Conservation (phyloP, 2,888 invertebrate genomes). For the Drosophila pseudotakahashii region DNA sequence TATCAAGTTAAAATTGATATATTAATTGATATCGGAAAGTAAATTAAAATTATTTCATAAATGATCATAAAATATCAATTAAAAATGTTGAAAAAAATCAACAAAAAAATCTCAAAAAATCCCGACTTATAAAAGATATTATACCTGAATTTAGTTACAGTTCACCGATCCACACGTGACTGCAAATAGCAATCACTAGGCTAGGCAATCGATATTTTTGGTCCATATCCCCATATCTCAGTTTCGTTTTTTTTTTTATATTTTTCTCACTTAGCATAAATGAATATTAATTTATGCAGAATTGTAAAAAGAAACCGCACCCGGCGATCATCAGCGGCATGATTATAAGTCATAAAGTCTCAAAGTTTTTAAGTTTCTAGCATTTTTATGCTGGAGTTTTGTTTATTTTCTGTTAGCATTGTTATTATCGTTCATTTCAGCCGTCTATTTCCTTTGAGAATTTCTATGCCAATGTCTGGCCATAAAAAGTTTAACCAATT, state of each 20-base stretch:
- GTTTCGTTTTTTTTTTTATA: neutral
- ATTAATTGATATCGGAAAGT: too few species aligned
- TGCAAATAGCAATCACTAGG: neutral
- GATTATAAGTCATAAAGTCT: slow-evolving; percentile 23
- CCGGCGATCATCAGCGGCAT: neutral
- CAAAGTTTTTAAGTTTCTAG: slow-evolving; percentile 1
- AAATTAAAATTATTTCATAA: neutral
- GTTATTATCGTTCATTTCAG: slow-evolving; percentile 19
- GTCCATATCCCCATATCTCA: slow-evolving; percentile 5
- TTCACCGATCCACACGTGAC: slow-evolving; percentile 23
- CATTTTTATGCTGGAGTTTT: slow-evolving; percentile 17
- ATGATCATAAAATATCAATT: neutral
- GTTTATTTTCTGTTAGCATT: slow-evolving; percentile 15
- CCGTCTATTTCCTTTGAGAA: slow-evolving; percentile 27
- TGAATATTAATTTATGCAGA: slow-evolving; percentile 16
- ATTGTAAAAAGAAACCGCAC: slow-evolving; percentile 28
- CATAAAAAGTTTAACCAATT: slow-evolving; percentile 30
- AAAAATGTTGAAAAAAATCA: neutral
- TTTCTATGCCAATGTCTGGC: slow-evolving; percentile 39
- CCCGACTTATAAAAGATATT: neutral
- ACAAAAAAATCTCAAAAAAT: too few species aligned
- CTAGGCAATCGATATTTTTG: slow-evolving; percentile 6
- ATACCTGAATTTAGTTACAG: neutral
- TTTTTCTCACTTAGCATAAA: slow-evolving; percentile 7
- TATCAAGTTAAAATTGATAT: too few species aligned